Conservation (phyloP, 1,140 invertebrate species). For the Drosophila melanica region DNA sequence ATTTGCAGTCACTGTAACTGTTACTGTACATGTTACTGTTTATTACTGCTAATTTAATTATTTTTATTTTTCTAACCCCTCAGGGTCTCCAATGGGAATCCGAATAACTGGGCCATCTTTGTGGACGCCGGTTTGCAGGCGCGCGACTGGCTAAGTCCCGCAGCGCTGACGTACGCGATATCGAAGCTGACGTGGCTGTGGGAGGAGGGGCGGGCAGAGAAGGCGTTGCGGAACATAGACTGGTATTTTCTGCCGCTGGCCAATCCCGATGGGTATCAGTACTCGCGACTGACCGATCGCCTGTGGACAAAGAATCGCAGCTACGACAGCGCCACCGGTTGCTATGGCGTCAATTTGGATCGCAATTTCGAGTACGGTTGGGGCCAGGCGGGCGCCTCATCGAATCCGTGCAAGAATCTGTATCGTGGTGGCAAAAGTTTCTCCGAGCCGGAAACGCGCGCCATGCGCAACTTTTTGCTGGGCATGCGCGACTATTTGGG, state of each 20-base stretch:
- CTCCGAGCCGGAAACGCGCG: conserved; percentile 92
- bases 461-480: conserved; percentile 87
- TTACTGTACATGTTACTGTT: background rate
- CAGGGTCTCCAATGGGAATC: conserved; percentile 88
- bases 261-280: conserved; percentile 91
- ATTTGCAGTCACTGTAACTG: background rate
- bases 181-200: conserved; percentile 89
- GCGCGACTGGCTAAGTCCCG: conserved; percentile 94
- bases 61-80: background rate
- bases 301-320: conserved; percentile 90
- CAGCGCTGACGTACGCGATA: conserved; percentile 91
- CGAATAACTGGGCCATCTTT: conserved; percentile 87
- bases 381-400: conserved; percentile 90
- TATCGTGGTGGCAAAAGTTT: conserved; percentile 91
- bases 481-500: conserved; percentile 67
- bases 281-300: conserved; percentile 86
- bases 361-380: conserved; percentile 92
- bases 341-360: conserved; percentile 91
- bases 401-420: conserved; percentile 91
- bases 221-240: conserved; percentile 89
- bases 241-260: conserved; percentile 90
- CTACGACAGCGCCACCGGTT: conserved; percentile 86
- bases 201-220: conserved; percentile 81
- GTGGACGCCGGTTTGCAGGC: conserved; percentile 90
- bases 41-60: background rate